Percentiles rank a stretch among this genome's conserved stretches.
These are phyloP conservation scores for Orthonevra nobilis DNA, from an alignment of 2,888 invertebrate species.

Conservation along the genomic window DNA sequence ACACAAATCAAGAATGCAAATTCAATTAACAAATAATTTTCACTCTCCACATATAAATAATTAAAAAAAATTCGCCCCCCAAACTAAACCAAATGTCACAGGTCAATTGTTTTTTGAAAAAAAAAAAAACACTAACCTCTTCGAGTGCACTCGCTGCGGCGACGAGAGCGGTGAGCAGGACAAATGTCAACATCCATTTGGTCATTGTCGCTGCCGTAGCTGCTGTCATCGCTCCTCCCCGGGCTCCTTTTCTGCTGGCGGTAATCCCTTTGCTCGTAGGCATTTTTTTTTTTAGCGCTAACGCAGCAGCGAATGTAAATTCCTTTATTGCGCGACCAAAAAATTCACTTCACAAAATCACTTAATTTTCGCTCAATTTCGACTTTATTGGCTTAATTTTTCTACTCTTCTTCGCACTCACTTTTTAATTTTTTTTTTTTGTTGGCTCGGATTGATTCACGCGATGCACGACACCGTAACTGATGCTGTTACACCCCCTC, in stretches of 20 bases:
- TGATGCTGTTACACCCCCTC: constrained; percentile 65
- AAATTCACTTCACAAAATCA: constrained; percentile 47
- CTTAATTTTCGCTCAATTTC: constrained; percentile 22
- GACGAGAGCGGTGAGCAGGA: constrained; percentile 60
- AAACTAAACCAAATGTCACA: not conserved
- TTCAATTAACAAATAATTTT: too few relatives aligned
- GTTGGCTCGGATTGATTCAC: constrained; percentile 58
- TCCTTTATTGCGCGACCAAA: constrained; percentile 40
- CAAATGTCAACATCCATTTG: constrained; percentile 69
- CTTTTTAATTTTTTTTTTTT: constrained; percentile 52
- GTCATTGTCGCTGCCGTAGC: constrained; percentile 54
- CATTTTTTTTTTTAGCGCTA: too few relatives aligned
- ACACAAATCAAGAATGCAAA: constrained; percentile 29
- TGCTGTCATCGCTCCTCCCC: constrained; percentile 43
- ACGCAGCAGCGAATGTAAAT: constrained; percentile 41
- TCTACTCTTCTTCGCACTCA: constrained; percentile 27
- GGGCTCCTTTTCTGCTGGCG: constrained; percentile 43
- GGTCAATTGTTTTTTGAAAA: too few relatives aligned
- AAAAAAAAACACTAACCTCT: constrained; percentile 46
- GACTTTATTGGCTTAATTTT: constrained; percentile 17
- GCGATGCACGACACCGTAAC: constrained; percentile 61
- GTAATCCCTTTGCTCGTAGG: constrained; percentile 63
- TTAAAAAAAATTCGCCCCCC: not conserved
- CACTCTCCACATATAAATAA: not conserved
- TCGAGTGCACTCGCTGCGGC: constrained; percentile 63